A percentile compares a stretch with the other conserved stretches of the same genome.
These are phyloP conservation scores for Protomyctophum bolini DNA, from an alignment of 2,113 vertebrate genomes.

Conservation along the genomic window DNA sequence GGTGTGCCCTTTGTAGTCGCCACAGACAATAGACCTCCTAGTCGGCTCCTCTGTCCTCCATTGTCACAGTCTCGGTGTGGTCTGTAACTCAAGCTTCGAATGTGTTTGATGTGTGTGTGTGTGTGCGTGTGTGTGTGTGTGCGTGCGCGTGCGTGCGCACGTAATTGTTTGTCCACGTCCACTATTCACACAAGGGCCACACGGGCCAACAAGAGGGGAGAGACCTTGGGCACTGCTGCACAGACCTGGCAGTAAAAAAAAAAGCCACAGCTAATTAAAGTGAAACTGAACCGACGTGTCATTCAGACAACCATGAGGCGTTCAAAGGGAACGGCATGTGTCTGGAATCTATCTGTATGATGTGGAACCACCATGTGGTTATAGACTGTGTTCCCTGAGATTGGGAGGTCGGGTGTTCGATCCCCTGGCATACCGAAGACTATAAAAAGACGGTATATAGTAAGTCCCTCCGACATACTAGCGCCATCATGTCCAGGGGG, in stretches of 20 bases:
- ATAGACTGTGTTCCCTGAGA: too few relatives aligned
- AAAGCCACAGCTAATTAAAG: not conserved
- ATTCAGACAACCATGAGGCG: not conserved
- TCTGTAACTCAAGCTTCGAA: constrained; percentile 33
- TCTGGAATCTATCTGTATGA: not conserved
- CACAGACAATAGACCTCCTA: constrained; percentile 21
- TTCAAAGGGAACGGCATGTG: not conserved
- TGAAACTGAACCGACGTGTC: constrained; percentile 8
- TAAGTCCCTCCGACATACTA: too few relatives aligned
- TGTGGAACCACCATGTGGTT: too few relatives aligned
- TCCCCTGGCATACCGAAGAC: too few relatives aligned
- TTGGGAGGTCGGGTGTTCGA: too few relatives aligned
- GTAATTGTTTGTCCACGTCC: constrained; percentile 19
- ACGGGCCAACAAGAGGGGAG: not conserved
- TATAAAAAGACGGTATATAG: too few relatives aligned
- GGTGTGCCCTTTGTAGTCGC: constrained; percentile 37
- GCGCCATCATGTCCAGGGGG: too few relatives aligned
- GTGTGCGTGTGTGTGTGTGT: not conserved
- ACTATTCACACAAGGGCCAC: not conserved
- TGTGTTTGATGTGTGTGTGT: constrained; percentile 14
- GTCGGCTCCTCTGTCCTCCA: constrained; percentile 13
- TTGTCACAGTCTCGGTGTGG: constrained; percentile 7
- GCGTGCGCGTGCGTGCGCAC: not conserved
- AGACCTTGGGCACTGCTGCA: not conserved
- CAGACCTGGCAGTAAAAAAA: not conserved